A percentile compares a stretch with the other conserved stretches of the same genome.
Conservation (phyloP, 2,113 vertebrate species). For the Meriones unguiculatus region DNA sequence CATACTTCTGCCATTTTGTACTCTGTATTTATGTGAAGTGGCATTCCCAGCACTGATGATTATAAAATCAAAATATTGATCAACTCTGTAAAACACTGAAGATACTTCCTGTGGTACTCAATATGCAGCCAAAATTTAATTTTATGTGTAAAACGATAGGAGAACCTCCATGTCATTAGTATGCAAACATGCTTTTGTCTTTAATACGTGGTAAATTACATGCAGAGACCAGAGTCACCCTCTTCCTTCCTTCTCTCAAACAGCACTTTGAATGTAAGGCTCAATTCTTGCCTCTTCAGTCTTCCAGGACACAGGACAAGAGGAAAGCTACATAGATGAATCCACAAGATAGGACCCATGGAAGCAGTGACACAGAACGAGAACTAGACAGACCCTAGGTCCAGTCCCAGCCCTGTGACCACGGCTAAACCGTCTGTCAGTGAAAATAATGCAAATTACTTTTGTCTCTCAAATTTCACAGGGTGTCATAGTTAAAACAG, state of each 20-base stretch:
- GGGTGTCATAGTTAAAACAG: not conserved
- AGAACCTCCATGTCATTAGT: not conserved
- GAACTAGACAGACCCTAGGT: not conserved
- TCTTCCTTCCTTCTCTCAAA: not conserved
- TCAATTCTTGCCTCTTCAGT: not conserved
- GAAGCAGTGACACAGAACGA: not conserved
- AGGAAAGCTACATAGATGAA: not conserved
- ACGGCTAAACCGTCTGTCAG: not conserved
- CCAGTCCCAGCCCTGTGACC: not conserved
- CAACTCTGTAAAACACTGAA: not conserved
- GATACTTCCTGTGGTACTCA: not conserved
- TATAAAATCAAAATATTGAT: conserved; percentile 8
- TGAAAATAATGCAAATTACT: too few species aligned
- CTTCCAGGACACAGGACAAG: not conserved
- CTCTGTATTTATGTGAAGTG: not conserved
- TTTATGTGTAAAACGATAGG: not conserved
- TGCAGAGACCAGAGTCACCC: not conserved
- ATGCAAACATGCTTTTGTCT: not conserved
- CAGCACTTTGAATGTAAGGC: not conserved
- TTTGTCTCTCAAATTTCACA: too few species aligned
- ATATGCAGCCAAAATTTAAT: not conserved
- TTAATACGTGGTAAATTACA: not conserved
- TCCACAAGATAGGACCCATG: not conserved
- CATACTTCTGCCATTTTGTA: not conserved
- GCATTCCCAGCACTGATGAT: not conserved